phyloP scores from a whole-genome alignment of 1,140 invertebrate genomes.

The Drosophila eugracilis region DNA sequence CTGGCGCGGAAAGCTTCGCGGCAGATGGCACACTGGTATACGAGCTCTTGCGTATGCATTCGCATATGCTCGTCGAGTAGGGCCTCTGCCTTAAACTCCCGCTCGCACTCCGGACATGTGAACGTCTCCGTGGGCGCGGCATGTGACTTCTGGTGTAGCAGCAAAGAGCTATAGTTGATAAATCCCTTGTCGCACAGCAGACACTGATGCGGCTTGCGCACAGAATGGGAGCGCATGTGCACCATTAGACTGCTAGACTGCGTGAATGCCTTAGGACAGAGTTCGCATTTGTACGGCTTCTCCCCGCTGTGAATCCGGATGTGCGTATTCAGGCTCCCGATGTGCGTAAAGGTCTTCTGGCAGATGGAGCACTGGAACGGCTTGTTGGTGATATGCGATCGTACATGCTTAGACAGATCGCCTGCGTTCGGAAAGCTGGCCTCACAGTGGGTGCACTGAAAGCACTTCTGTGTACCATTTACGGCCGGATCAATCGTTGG shows the following conservation, averaged over 20 bases:
- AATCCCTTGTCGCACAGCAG: conserved; percentile 86
- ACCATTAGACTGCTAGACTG: conserved; percentile 89
- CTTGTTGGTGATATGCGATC: conserved; percentile 87
- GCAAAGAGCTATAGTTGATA: conserved; percentile 79
- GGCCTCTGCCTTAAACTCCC: conserved; percentile 78
- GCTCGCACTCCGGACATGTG: conserved; percentile 77
- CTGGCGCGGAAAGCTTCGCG: conserved; percentile 87
- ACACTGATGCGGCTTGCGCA: conserved; percentile 89
- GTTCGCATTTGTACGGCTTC: conserved; percentile 84
- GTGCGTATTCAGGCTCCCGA: conserved; percentile 92
- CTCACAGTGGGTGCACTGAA: conserved; percentile 87
- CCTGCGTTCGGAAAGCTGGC: conserved; percentile 87
- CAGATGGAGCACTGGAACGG: conserved; percentile 84
- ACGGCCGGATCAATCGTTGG: conserved; percentile 12
- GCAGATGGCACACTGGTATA: conserved; percentile 87
- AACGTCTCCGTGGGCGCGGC: conserved; percentile 66
- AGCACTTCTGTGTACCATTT: conserved; percentile 59
- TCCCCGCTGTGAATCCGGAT: conserved; percentile 90
- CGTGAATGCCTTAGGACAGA: conserved; percentile 88
- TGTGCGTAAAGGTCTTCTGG: conserved; percentile 87
- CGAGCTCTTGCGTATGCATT: conserved; percentile 75
- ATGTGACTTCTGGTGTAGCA: conserved; percentile 79
- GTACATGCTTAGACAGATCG: conserved; percentile 87
- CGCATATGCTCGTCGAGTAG: conserved; percentile 81
- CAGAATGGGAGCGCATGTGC: conserved; percentile 89